These are phyloP conservation scores for Acipenser transmontanus DNA, from an alignment of 2,797 vertebrate species.

Conservation along the genomic window DNA sequence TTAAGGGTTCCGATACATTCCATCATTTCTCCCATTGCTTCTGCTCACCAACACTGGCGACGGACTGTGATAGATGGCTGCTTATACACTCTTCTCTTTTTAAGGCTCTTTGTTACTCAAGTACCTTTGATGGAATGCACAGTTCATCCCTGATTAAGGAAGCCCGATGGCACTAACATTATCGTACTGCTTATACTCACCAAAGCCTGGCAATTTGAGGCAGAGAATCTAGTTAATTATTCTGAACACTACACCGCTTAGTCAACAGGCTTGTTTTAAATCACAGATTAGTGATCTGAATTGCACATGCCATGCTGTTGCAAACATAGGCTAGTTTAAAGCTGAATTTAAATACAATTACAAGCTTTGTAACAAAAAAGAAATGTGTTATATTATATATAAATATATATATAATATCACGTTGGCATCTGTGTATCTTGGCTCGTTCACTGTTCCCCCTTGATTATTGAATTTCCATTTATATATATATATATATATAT, in stretches of 20 bases:
- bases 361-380: not conserved
- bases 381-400: too few species aligned
- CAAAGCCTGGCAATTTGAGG: slow-evolving; percentile 40
- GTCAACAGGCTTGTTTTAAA: slow-evolving; percentile 28
- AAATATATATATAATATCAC: too few species aligned
- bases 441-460: too few species aligned
- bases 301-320: not conserved
- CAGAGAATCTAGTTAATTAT: slow-evolving; percentile 55
- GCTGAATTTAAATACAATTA: not conserved
- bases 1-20: too few species aligned
- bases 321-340: not conserved
- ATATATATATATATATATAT: too few species aligned
- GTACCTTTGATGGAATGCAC: slow-evolving; percentile 30
- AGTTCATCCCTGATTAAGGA: slow-evolving; percentile 21
- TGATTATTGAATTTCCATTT: too few species aligned
- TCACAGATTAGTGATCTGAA: slow-evolving; percentile 43
- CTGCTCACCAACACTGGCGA: too few species aligned
- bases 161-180: slow-evolving; percentile 22
- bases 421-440: too few species aligned
- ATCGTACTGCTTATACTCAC: slow-evolving; percentile 22
- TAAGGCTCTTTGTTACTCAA: slow-evolving; percentile 28
- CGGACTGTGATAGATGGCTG: slow-evolving; percentile 13
- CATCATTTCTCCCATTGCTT: too few species aligned
- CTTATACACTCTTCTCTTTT: slow-evolving; percentile 11
- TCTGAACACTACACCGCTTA: slow-evolving; percentile 40